phyloP scores from a whole-genome alignment of 2,888 invertebrate genomes.

The Nemoura dubitans region DNA sequence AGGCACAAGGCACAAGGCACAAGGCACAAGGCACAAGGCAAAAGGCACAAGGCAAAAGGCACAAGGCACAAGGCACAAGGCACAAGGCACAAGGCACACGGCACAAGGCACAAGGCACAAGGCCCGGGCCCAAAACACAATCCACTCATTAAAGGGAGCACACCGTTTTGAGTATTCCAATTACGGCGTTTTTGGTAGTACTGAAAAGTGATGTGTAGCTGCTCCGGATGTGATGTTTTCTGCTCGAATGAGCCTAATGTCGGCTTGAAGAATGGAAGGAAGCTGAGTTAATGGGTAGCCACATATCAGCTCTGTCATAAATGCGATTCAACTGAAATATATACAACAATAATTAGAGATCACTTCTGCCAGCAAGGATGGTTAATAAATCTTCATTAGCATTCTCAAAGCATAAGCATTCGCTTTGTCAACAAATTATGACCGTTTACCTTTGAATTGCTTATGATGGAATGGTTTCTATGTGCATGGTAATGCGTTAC shows the following conservation, averaged over 20 bases:
- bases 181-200: conserved; percentile 3
- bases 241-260: neutral
- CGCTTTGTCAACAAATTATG: conserved; percentile 12
- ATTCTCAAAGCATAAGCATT: neutral
- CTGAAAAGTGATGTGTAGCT: conserved; percentile 2
- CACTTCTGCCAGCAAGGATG: neutral
- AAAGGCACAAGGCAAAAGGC: too few relatives aligned
- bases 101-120: too few relatives aligned
- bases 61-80: too few relatives aligned
- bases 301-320: conserved; percentile 7
- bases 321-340: conserved; percentile 12
- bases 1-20: too few relatives aligned
- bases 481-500: neutral
- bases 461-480: neutral
- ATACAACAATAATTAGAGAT: conserved; percentile 12
- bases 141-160: neutral
- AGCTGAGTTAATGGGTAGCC: conserved; percentile 12
- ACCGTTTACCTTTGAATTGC: conserved; percentile 4
- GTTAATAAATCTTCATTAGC: neutral
- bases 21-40: too few relatives aligned
- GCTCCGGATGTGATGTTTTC: conserved; percentile 7
- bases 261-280: neutral
- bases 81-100: too few relatives aligned
- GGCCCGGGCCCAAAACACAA: neutral
- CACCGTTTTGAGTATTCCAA: neutral